Percentiles rank a stretch among this genome's conserved stretches.
Evolutionary conservation across 2,113 vertebrate species (phyloP).

Genomic region (Eonycteris spelaea): DNA sequence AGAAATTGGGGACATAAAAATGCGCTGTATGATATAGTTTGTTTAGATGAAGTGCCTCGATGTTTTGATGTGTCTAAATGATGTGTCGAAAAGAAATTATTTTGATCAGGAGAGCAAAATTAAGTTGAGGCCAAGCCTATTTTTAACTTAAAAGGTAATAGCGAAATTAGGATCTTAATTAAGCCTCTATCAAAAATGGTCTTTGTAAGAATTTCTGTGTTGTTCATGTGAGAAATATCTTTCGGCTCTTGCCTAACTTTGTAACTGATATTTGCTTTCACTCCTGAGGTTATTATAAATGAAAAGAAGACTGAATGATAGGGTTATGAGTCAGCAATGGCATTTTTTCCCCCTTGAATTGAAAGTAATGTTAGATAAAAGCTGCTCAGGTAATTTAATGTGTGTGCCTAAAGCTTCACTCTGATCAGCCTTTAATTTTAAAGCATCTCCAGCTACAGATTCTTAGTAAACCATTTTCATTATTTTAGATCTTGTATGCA

Average conservation of each 20-base stretch:
- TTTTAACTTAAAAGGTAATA: not conserved
- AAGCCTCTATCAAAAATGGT: not conserved
- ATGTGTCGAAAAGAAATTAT: not conserved
- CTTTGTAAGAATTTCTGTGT: not conserved
- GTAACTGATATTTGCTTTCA: slow-evolving; percentile 61
- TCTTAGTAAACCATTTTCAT: slow-evolving; percentile 65
- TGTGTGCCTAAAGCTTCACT: slow-evolving; percentile 61
- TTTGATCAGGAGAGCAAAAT: not conserved
- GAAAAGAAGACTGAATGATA: slow-evolving; percentile 49
- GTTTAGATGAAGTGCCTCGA: not conserved
- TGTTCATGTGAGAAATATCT: slow-evolving; percentile 10
- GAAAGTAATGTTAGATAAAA: slow-evolving; percentile 67
- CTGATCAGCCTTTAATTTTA: slow-evolving; percentile 56
- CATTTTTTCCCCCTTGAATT: slow-evolving; percentile 38
- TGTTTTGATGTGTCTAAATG: not conserved
- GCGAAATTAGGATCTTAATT: not conserved
- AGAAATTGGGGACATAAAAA: not conserved
- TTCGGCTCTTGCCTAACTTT: slow-evolving; percentile 45
- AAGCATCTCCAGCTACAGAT: slow-evolving; percentile 36
- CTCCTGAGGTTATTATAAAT: slow-evolving; percentile 47
- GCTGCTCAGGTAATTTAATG: slow-evolving; percentile 61
- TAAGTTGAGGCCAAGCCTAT: not conserved
- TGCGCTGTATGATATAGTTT: not conserved
- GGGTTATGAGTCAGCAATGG: slow-evolving; percentile 50
- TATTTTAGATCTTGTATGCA: slow-evolving; percentile 41